Evolutionary conservation across 92 coral and sea anemone species (phyloP).

Genomic region (Palythoa grandiflora): DNA sequence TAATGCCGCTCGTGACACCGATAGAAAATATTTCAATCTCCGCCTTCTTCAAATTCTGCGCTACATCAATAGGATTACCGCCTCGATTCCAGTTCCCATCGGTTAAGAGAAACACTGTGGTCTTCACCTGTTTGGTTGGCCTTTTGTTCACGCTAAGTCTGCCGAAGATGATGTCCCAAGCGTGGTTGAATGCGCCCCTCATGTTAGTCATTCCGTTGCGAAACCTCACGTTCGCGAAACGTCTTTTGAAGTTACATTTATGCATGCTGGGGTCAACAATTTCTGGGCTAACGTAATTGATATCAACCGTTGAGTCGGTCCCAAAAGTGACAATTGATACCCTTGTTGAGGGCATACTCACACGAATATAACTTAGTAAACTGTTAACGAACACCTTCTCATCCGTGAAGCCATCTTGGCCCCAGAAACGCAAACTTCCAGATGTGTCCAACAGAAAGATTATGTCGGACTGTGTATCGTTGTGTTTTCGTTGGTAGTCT

Average conservation of each 20-base stretch:
- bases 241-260: constrained; percentile 87
- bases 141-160: constrained; percentile 73
- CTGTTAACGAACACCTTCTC: constrained; percentile 93
- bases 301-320: constrained; percentile 75
- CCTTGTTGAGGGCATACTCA: constrained; percentile 81
- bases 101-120: constrained; percentile 86
- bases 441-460: constrained; percentile 93
- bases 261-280: constrained; percentile 73
- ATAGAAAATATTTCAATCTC: constrained; percentile 85
- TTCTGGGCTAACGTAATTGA: constrained; percentile 78
- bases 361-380: constrained; percentile 74
- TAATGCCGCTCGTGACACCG: constrained; percentile 84
- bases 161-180: constrained; percentile 81
- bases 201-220: constrained; percentile 88
- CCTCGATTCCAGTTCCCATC: constrained; percentile 91
- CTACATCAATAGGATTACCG: constrained; percentile 77
- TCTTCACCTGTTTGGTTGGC: constrained; percentile 80
- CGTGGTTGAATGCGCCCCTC: constrained; percentile 84
- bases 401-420: constrained; percentile 84
- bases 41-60: constrained; percentile 63
- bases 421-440: constrained; percentile 80
- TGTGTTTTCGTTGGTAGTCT: constrained; percentile 83
- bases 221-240: constrained; percentile 70
- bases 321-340: constrained; percentile 95
- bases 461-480: constrained; percentile 81